Evolutionary conservation across 2,797 vertebrate genomes (phyloP), one percentile per base, ranked within the genome.

Genomic region (Apogon hyalosoma): DNA sequence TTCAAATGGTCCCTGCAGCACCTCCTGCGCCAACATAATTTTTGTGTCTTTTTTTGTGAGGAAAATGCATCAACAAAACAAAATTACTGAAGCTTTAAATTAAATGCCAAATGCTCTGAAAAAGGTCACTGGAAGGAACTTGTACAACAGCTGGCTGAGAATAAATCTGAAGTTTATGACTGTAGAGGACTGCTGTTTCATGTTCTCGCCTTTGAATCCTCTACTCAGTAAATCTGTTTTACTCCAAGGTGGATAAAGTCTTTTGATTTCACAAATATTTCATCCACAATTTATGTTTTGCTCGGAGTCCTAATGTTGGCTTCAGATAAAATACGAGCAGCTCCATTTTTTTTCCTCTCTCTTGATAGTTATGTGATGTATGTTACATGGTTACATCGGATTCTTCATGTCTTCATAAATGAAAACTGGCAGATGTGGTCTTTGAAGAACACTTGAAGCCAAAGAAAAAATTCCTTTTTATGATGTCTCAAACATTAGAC

Each of bases 41-140:
- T 70, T 28, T 28, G 24, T 28, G 24, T 28, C 2, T 45, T 55
- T 56, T 67, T 67, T 43, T 39, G 6, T 47, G 18, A 55, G 13
- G n/a, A 19, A 63, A 64, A 66, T 58, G 24, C 68, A 21, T 68
- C 8, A 0, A 6, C 43, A 49, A 16, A 14, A 19, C 51, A 60
- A 59, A 65, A 69, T 62, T 11, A 49, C n/a, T 15, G 12, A 21
- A 36, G 33, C 49, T 49, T 15, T 62, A 49, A 74, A 76, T 77
- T 0, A 28, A 61, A 69, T 51, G 40, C 11, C 11, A 78, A 15
- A 16, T n/a, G 28, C 11, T 36, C 13, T 49, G 7, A 74, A 49
- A 52, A 51, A n/a, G 14, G 14, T 42, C 31, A 15, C 14, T 12
- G 45, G 1, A 28, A 48, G 24, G 7, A 40, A 48, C 24, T 63